Evolutionary conservation across 2,888 invertebrate genomes (phyloP).

Genomic region (Catocala sponsa): DNA sequence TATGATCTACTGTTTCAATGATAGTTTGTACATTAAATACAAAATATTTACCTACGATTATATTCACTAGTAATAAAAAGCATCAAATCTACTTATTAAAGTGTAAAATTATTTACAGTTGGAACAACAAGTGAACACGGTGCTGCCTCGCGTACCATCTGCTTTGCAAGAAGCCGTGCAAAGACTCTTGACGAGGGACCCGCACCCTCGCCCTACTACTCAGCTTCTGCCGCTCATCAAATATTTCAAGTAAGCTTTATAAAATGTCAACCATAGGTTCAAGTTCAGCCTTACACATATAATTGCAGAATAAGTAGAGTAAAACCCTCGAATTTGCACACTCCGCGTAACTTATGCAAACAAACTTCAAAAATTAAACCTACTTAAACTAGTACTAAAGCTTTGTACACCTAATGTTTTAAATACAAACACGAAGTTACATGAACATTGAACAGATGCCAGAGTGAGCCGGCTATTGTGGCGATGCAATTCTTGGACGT

Average conservation of each 20-base stretch:
- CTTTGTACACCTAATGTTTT: background rate
- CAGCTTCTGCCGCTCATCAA: slow-evolving; percentile 96
- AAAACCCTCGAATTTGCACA: too few species aligned
- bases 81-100: background rate
- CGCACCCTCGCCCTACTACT: slow-evolving; percentile 95
- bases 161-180: slow-evolving; percentile 96
- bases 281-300: too few species aligned
- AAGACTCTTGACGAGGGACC: slow-evolving; percentile 94
- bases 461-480: slow-evolving; percentile 95
- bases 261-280: too few species aligned
- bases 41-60: too few species aligned
- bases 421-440: background rate
- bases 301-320: too few species aligned
- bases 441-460: slow-evolving; percentile 53
- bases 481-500: slow-evolving; percentile 97
- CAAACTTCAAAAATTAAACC: too few species aligned
- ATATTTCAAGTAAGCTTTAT: slow-evolving; percentile 93
- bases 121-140: slow-evolving; percentile 93
- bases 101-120: slow-evolving; percentile 86
- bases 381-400: too few species aligned
- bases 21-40: too few species aligned
- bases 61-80: too few species aligned
- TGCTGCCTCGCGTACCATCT: slow-evolving; percentile 93
- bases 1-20: too few species aligned
- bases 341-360: too few species aligned